A percentile compares a stretch with the other conserved stretches of the same genome.
These are phyloP conservation scores for Tupiocoris notatus DNA, from an alignment of 2,888 invertebrate species.

Conservation along the genomic window DNA sequence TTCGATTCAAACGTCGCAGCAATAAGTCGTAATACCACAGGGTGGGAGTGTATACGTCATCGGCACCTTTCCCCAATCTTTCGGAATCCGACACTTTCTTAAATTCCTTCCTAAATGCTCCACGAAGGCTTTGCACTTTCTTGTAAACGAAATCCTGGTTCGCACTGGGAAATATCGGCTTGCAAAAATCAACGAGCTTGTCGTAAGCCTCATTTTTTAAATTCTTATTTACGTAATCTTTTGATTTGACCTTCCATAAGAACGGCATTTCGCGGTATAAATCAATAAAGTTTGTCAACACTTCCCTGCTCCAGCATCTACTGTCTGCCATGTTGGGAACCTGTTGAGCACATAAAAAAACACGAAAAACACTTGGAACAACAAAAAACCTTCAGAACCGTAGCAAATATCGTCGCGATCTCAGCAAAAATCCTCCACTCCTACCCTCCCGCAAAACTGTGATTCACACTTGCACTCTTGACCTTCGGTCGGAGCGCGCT, in stretches of 20 bases:
- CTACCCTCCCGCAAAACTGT: slow-evolving; percentile 6
- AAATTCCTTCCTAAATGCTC: slow-evolving; percentile 21
- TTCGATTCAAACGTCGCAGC: slow-evolving; percentile 5
- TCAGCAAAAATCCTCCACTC: too few species aligned
- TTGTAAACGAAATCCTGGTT: slow-evolving; percentile 13
- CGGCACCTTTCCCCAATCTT: slow-evolving; percentile 4
- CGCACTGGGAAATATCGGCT: background rate
- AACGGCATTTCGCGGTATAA: too few species aligned
- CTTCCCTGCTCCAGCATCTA: too few species aligned
- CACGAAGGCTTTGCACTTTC: slow-evolving; percentile 9
- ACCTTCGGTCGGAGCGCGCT: slow-evolving; percentile 17
- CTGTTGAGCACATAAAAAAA: too few species aligned
- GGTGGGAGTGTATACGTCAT: background rate
- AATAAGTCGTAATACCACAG: background rate
- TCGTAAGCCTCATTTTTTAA: slow-evolving; percentile 20
- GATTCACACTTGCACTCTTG: slow-evolving; percentile 11
- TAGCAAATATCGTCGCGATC: background rate
- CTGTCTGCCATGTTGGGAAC: too few species aligned
- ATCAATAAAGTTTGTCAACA: too few species aligned
- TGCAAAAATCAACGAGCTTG: slow-evolving; percentile 18
- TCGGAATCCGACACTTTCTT: slow-evolving; percentile 22
- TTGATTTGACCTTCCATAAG: slow-evolving; percentile 3
- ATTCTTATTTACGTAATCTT: slow-evolving; percentile 29
- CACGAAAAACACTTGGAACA: too few species aligned
- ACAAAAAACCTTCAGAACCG: too few species aligned